These are phyloP conservation scores for Eublepharis macularius DNA, from an alignment of 2,113 vertebrate genomes.

Conservation along the genomic window DNA sequence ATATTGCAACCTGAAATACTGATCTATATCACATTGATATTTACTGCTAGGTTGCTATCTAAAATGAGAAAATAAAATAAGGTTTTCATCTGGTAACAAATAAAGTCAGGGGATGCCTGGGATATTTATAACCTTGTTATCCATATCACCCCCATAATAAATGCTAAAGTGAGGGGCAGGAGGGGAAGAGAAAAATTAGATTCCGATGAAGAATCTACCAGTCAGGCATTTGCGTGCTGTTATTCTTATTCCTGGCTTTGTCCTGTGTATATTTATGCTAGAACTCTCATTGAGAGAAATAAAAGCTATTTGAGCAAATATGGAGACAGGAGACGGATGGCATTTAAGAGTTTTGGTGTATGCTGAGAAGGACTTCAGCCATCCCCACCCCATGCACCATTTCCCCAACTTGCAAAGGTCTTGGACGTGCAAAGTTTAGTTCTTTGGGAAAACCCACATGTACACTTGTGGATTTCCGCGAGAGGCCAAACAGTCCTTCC, in stretches of 20 bases:
- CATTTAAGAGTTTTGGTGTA: neutral
- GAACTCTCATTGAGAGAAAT: neutral
- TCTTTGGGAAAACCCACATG: too few species aligned
- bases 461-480: too few species aligned
- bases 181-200: neutral
- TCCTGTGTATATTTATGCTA: neutral
- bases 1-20: neutral
- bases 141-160: neutral
- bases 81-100: neutral
- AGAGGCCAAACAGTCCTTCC: too few species aligned
- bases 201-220: neutral
- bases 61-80: neutral
- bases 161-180: neutral
- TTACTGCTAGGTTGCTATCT: conserved; percentile 8
- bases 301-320: neutral
- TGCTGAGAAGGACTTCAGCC: too few species aligned
- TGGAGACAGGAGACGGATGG: neutral
- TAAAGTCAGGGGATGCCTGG: neutral
- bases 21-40: neutral
- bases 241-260: neutral
- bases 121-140: conserved; percentile 8
- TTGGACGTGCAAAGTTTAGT: too few species aligned
- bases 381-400: too few species aligned
- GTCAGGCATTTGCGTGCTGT: neutral
- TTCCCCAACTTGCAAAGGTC: too few species aligned